These are phyloP conservation scores for Bettongia penicillata DNA, from an alignment of 2,113 vertebrate species.

Conservation along the genomic window DNA sequence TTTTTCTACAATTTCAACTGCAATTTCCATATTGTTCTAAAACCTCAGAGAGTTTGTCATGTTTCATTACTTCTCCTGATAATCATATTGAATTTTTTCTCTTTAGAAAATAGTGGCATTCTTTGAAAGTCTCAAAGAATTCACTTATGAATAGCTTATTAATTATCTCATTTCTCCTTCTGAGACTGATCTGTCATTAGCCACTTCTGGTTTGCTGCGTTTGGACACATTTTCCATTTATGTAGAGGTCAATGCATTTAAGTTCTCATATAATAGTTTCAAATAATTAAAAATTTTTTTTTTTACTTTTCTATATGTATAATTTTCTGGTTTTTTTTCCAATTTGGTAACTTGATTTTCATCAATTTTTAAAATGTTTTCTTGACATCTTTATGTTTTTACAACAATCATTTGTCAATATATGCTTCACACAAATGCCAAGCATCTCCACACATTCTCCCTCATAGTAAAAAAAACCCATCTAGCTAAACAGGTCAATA, in stretches of 20 bases:
- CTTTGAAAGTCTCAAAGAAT: not conserved
- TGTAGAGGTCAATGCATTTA: not conserved
- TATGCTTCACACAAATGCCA: not conserved
- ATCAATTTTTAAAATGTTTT: not conserved
- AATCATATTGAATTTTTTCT: not conserved
- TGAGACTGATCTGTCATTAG: not conserved
- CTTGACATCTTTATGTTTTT: not conserved
- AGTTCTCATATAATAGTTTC: not conserved
- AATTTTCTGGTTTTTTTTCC: too few relatives aligned
- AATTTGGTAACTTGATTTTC: not conserved
- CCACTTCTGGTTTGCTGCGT: not conserved
- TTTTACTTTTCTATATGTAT: too few relatives aligned
- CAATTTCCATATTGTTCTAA: not conserved
- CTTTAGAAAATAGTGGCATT: not conserved
- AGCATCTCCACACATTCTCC: not conserved
- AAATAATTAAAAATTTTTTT: not conserved
- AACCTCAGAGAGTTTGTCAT: not conserved
- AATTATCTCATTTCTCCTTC: not conserved
- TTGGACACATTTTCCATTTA: not conserved
- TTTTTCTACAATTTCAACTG: not conserved
- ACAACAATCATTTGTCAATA: not conserved
- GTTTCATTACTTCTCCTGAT: not conserved
- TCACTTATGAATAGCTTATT: not conserved
- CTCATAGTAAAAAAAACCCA: not conserved
- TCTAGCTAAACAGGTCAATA: not conserved